phyloP scores from a whole-genome alignment of 2,113 vertebrate genomes.

The Eptatretus burgeri region DNA sequence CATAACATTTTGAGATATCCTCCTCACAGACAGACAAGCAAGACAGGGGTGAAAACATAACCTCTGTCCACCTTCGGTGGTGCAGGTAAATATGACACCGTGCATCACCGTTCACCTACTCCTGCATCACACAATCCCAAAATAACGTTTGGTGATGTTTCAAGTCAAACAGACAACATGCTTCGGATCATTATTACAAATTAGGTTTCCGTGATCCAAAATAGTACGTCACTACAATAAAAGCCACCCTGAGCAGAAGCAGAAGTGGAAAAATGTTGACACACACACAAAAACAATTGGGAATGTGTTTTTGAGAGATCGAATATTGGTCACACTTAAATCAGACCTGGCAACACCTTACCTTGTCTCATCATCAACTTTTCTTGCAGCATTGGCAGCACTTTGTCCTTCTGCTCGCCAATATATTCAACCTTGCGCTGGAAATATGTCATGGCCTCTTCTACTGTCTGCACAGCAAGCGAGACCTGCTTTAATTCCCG shows the following conservation, averaged over 20 bases:
- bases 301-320: neutral
- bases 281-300: neutral
- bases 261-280: neutral
- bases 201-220: no score
- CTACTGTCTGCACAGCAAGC: conserved; percentile 23
- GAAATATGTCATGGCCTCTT: conserved; percentile 45
- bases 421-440: conserved; percentile 69
- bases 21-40: neutral
- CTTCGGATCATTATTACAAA: no score
- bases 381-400: conserved; percentile 60
- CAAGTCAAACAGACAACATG: no score
- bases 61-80: neutral
- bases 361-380: conserved; percentile 69
- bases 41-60: conserved; percentile 3
- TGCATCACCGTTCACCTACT: no score
- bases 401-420: conserved; percentile 74
- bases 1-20: neutral
- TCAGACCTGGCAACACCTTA: conserved; percentile 11
- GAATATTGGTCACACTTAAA: neutral
- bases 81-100: neutral
- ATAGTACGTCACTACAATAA: no score
- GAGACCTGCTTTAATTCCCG: neutral
- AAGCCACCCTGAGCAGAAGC: no score
- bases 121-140: no score
- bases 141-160: no score